Conservation (phyloP, 2,888 invertebrate species). For the Limnephilus rhombicus region DNA sequence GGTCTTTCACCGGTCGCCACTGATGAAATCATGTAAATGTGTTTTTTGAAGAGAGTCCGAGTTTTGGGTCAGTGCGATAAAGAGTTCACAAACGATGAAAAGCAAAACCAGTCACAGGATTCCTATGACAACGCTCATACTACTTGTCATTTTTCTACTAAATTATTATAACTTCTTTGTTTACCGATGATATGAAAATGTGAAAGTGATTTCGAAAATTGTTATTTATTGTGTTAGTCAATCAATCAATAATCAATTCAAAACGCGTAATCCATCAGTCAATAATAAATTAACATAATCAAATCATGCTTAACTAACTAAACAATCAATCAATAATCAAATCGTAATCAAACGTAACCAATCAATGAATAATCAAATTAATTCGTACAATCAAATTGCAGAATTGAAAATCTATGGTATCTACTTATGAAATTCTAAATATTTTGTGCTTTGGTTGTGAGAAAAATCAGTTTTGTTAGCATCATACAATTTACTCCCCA, state of each 20-base stretch:
- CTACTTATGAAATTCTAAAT: too few species aligned
- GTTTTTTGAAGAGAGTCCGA: constrained; percentile 19
- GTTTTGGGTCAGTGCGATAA: constrained; percentile 59
- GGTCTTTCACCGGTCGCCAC: constrained; percentile 14
- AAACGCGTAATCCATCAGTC: too few species aligned
- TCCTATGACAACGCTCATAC: constrained; percentile 63
- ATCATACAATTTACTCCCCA: too few species aligned
- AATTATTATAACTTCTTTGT: neutral
- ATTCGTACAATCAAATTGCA: neutral
- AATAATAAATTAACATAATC: too few species aligned
- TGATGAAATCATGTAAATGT: neutral
- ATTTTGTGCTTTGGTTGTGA: neutral
- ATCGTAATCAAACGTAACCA: neutral
- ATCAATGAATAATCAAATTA: neutral
- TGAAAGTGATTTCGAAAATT: neutral
- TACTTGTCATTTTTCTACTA: neutral
- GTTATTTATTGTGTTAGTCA: too few species aligned
- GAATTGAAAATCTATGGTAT: neutral
- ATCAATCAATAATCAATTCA: too few species aligned
- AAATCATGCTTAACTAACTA: too few species aligned
- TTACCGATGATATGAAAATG: neutral
- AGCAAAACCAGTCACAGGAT: constrained; percentile 55
- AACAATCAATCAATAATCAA: too few species aligned
- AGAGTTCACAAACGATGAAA: constrained; percentile 43
- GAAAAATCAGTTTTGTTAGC: neutral